Base-by-base conservation (phyloP, 2,888 invertebrate species). In the Noctua janthina region DNA sequence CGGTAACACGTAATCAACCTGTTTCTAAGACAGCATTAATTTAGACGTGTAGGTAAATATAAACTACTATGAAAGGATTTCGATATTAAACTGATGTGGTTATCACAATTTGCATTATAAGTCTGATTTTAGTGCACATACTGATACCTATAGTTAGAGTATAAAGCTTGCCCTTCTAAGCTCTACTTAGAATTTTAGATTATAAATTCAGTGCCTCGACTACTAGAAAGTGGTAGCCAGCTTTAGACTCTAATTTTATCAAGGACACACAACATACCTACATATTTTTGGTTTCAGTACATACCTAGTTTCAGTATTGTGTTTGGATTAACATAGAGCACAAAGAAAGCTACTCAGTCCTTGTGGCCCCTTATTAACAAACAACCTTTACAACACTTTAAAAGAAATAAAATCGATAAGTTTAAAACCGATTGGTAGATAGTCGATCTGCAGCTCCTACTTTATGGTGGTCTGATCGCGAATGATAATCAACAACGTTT, bases 1-100 rank as follows among this genome's bases (percentile, higher is more conserved):
- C 62, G 43, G 59, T 54, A n/a, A 51, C 78, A 78, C 64, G 81
- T 84, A 90, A 83, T 85, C 68, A 85, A 84, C 90, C 77, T 79
- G 91, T 89, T 88, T 83, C 84, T 69, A 59, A 79, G 74, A 74
- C 67, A 73, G 73, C 74, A 62, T 81, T 85, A 81, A 84, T 85
- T 82, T 79, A 75, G 74, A 78, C 76, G 64, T 82, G 84, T 83
- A 78, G 81, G 81, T 86, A 82, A 86, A 81, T 68, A 79, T 76
- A 80, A 82, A 71, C 64, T 49, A 51, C 77, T 72, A 76, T 67
- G 78, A 82, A 76, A 78, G 73, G 35, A 66, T 87, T 79, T 85
- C 64, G 76, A 79, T 82, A 74, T 82, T 56, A 17, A 71, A 49
- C 64, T 66, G 46, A 66, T 51, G 62, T 20, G 71, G 70, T 5